Evolutionary conservation across 2,888 invertebrate species (phyloP), one percentile per base, ranked within the genome.

Genomic region (Stratiomys singularior): DNA sequence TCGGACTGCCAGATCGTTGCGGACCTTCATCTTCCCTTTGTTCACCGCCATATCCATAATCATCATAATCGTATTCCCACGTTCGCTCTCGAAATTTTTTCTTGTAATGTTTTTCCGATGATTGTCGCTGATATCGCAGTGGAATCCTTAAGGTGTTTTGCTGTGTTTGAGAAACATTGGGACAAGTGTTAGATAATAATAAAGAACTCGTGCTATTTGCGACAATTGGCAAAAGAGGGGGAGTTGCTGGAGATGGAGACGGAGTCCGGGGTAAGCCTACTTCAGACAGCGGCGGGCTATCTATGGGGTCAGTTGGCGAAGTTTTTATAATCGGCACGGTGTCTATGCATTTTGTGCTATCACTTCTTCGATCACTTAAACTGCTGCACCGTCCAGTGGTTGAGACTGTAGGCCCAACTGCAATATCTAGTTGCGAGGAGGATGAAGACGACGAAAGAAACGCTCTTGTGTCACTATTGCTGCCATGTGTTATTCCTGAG

Each of bases 31-130:
- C 74, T 13, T 58, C 71, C 25, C 46, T 67, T 30, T 77, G 77
- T 76, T 76, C 66, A 47, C 77, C 69, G 72, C 72, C 72, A 78
- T 71, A 80, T 81, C 88, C 88, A 37, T 77, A 85, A 78, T 86
- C 86, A 78, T 83, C 86, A 77, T 85, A 85, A 79, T 86, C 86
- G 78, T 85, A 87, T 88, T 90, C 92, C 92, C 92, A 85, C 89
- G 91, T 88, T 90, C 93, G 84, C 91, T 93, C 93, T 88, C 94
- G 94, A 88, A 93, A 93, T 84, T 94, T 94, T 89, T 95, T 95
- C 88, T 95, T 95, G 87, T 94, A 95, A 87, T 94, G 94, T 81
- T 90, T 90, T 82, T 91, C 91, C 0, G 89, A 88, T 1, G 87
- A 87, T 81, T 90, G 89, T 46, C 91, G 87, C 82, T 91, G 91